Conservation (phyloP, 2,113 vertebrate species). For the Phylloscopus trochiloides region DNA sequence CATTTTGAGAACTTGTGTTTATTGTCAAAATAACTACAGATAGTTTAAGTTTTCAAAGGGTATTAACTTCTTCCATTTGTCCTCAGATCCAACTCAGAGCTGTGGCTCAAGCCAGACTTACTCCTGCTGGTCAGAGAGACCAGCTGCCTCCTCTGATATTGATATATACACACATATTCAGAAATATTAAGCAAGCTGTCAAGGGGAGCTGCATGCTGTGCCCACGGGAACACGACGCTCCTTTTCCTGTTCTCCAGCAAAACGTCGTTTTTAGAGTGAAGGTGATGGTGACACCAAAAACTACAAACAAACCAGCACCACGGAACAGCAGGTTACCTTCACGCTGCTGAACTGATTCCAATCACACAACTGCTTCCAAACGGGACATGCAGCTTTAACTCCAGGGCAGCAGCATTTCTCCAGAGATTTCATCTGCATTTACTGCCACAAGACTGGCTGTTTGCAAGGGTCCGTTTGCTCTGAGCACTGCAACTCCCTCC, state of each 20-base stretch:
- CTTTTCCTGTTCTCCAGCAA: not conserved
- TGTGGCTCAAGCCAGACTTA: not conserved
- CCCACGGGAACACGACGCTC: rapidly evolving
- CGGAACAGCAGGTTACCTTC: not conserved
- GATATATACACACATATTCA: not conserved
- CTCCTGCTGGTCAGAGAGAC: not conserved
- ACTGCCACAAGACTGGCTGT: not conserved
- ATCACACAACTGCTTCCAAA: not conserved
- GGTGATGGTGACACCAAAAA: not conserved
- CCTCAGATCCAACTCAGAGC: not conserved
- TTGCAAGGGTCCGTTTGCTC: not conserved
- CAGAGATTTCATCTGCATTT: not conserved
- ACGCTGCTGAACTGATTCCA: not conserved
- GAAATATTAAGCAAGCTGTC: not conserved
- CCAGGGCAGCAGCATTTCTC: not conserved
- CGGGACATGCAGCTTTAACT: not conserved
- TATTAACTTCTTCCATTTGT: not conserved
- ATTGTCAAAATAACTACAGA: not conserved
- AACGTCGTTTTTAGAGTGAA: not conserved
- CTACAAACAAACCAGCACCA: not conserved
- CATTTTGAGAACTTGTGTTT: not conserved
- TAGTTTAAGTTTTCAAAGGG: not conserved
- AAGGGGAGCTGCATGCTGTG: not conserved
- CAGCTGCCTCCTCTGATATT: not conserved
- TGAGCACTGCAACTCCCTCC: not conserved